A percentile compares a stretch with the other conserved stretches of the same genome.
These are phyloP conservation scores for Pseudolaguvia tuberculata DNA, from an alignment of 2,113 vertebrate genomes.

Conservation along the genomic window DNA sequence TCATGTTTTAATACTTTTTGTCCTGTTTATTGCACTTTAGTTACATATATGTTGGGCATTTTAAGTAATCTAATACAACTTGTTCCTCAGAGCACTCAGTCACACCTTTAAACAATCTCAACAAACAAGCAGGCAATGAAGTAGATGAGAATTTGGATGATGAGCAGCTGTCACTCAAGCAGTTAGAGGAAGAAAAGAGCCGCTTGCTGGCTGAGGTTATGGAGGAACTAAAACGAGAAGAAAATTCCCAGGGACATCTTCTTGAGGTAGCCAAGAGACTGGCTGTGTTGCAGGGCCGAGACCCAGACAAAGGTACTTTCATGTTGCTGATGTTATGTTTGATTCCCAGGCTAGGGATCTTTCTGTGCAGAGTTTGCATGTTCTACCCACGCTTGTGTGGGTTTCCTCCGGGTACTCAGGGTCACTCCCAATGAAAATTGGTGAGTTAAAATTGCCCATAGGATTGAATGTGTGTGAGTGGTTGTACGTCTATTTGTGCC, in stretches of 20 bases:
- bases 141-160: slow-evolving; percentile 66
- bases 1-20: not conserved
- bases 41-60: not conserved
- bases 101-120: slow-evolving; percentile 79
- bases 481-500: too few relatives aligned
- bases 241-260: slow-evolving; percentile 75
- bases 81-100: slow-evolving; percentile 54
- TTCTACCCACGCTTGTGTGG: too few relatives aligned
- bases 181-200: slow-evolving; percentile 79
- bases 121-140: slow-evolving; percentile 57
- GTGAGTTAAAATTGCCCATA: too few relatives aligned
- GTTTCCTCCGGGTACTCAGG: too few relatives aligned
- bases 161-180: slow-evolving; percentile 55
- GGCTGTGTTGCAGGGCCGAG: slow-evolving; percentile 78
- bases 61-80: not conserved
- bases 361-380: too few relatives aligned
- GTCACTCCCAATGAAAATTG: too few relatives aligned
- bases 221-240: slow-evolving; percentile 74
- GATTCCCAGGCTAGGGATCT: too few relatives aligned
- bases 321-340: not conserved
- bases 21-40: not conserved
- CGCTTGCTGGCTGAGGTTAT: slow-evolving; percentile 81
- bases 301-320: slow-evolving; percentile 79
- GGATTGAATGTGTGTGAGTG: too few relatives aligned
- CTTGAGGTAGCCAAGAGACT: slow-evolving; percentile 81